These are phyloP conservation scores for Gobius niger DNA, from an alignment of 2,113 vertebrate species.

Conservation along the genomic window DNA sequence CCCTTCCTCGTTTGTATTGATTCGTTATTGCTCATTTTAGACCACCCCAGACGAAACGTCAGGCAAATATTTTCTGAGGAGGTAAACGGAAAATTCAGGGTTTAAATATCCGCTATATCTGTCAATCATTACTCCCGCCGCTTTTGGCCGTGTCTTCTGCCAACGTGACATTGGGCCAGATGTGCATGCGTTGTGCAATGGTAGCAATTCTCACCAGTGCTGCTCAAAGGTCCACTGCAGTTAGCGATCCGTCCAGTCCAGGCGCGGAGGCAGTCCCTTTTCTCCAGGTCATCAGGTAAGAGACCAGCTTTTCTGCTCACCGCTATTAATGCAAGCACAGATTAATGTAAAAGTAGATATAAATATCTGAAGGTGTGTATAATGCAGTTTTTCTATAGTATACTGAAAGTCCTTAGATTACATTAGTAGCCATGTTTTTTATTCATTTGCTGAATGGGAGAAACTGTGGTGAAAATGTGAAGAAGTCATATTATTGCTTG, in stretches of 20 bases:
- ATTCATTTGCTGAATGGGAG: no score
- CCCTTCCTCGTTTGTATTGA: no score
- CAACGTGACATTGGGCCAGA: slow-evolving; percentile 51
- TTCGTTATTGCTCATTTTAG: no score
- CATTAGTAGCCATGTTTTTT: no score
- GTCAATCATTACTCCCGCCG: slow-evolving; percentile 73
- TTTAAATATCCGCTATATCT: slow-evolving; percentile 5
- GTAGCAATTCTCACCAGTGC: background rate
- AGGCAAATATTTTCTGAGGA: no score
- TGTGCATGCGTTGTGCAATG: slow-evolving; percentile 56
- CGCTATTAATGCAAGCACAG: background rate
- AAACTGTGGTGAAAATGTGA: no score
- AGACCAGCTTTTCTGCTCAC: slow-evolving; percentile 3
- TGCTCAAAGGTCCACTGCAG: slow-evolving; percentile 70
- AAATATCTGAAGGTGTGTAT: background rate
- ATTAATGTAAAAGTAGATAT: background rate
- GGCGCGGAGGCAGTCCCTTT: slow-evolving; percentile 16
- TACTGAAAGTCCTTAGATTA: no score
- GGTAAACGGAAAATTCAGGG: background rate
- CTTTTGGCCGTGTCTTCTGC: slow-evolving; percentile 17
- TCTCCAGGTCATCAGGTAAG: slow-evolving; percentile 65
- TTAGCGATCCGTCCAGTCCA: slow-evolving; percentile 31
- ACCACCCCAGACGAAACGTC: no score
- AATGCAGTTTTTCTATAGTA: no score
- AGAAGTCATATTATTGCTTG: no score